Evolutionary conservation across 2,113 vertebrate genomes (phyloP).

Genomic region (Camelus bactrianus): DNA sequence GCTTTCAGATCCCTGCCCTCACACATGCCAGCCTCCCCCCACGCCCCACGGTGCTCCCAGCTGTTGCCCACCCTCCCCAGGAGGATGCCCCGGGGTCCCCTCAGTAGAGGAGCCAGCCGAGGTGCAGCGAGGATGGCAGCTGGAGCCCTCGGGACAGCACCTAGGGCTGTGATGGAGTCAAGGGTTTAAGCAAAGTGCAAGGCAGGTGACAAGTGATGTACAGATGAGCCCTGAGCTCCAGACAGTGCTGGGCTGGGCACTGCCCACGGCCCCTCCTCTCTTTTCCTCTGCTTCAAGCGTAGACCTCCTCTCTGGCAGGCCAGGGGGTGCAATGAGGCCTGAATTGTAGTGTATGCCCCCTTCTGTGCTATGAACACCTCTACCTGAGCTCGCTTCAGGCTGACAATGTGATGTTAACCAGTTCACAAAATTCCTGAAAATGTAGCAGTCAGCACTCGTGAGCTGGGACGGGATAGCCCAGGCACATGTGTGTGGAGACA

Average conservation of each 20-base stretch:
- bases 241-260: not conserved
- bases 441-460: not conserved
- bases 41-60: not conserved
- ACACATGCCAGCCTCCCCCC: not conserved
- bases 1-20: not conserved
- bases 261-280: not conserved
- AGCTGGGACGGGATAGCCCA: fast-evolving
- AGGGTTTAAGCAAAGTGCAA: not conserved
- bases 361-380: not conserved
- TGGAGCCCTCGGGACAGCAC: not conserved
- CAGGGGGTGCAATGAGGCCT: fast-evolving
- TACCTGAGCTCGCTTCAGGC: not conserved
- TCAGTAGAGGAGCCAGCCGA: too few relatives aligned
- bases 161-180: not conserved
- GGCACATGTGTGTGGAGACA: too few relatives aligned
- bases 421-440: not conserved
- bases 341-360: fast-evolving
- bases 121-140: not conserved
- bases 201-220: not conserved
- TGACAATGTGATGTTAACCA: not conserved
- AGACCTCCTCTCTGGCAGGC: too few relatives aligned
- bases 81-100: too few relatives aligned
- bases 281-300: not conserved
- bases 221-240: not conserved
- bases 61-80: not conserved